These are phyloP conservation scores for Mionectes olivaceus DNA, from an alignment of 2,797 vertebrate genomes.

Conservation along the genomic window DNA sequence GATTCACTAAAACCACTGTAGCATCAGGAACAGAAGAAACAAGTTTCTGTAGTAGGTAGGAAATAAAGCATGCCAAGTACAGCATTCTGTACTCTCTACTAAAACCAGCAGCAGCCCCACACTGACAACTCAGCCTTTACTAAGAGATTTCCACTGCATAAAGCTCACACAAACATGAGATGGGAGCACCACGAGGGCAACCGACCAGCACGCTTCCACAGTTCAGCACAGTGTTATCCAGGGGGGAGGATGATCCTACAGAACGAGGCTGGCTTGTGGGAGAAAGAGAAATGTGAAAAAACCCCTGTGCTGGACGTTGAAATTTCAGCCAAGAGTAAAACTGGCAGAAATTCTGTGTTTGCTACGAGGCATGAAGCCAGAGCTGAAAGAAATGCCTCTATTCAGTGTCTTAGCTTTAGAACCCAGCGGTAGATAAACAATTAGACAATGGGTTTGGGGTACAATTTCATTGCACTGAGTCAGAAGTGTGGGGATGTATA, in stretches of 20 bases:
- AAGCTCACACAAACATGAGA: not conserved
- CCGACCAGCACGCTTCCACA: not conserved
- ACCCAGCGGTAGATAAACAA: not conserved
- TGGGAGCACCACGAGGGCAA: not conserved
- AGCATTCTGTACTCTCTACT: not conserved
- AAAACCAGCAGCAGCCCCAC: not conserved
- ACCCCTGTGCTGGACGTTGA: not conserved
- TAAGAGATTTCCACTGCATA: not conserved
- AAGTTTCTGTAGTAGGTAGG: not conserved
- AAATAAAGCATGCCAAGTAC: not conserved
- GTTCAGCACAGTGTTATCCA: not conserved
- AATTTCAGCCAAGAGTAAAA: constrained; percentile 29
- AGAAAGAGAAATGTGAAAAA: constrained; percentile 4
- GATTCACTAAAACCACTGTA: not conserved
- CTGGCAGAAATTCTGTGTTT: constrained; percentile 26
- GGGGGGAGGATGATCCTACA: not conserved
- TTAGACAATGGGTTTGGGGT: constrained; percentile 4
- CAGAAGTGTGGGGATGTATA: not conserved
- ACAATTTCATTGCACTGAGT: not conserved
- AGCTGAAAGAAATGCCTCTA: constrained; percentile 52
- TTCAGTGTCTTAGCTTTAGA: constrained; percentile 29
- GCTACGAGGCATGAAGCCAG: constrained; percentile 53
- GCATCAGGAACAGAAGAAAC: not conserved
- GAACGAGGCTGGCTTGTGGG: not conserved
- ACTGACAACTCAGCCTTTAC: not conserved